Base-by-base conservation (phyloP, 2,797 vertebrate species). In the Triplophysa yarkandensis region DNA sequence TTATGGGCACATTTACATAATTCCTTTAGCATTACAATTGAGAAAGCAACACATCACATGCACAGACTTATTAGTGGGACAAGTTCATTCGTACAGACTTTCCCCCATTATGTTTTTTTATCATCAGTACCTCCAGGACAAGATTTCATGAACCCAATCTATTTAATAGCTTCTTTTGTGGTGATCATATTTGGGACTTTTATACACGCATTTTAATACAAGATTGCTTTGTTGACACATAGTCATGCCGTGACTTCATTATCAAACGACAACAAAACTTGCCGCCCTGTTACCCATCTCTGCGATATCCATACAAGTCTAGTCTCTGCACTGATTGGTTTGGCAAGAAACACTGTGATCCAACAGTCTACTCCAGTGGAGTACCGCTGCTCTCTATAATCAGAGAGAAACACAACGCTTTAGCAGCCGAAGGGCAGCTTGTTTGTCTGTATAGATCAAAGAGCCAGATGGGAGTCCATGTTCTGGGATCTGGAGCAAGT, bases 391-490 rank as follows among this genome's bases (percentile, higher is more conserved):
- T 74, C 41, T 63, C 73, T 61, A 77, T 79, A 77, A 79, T 71
- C 50, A 43, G 54, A 48, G 41, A 69, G 71, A 79, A 70, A 71
- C 77, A 77, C 71, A 75, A 79, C 0, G 50, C 55, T 44, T 71
- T 41, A 60, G 65, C 39, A 52, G 36, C 17, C 30, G 25, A 21
- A 60, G 68, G 71, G 69, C 34, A 54, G 36, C 64, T 21, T 16
- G 60, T 79, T 69, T 58, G 65, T 28, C 64, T 68, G 50, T 62
- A 71, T 83, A 44, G 46, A 82, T 83, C 41, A 72, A 30, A 64
- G 68, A 58, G 77, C 79, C 87, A 89, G 88, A 86, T 88, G 85
- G 83, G 68, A 86, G 79, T 77, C 79, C 84, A 62, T 86, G 86
- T 78, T 83, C 76, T 28, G 0, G 62, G 88, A 88, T 88, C 87